Conservation (phyloP, 2,888 invertebrate species). For the Artemia sinica region DNA sequence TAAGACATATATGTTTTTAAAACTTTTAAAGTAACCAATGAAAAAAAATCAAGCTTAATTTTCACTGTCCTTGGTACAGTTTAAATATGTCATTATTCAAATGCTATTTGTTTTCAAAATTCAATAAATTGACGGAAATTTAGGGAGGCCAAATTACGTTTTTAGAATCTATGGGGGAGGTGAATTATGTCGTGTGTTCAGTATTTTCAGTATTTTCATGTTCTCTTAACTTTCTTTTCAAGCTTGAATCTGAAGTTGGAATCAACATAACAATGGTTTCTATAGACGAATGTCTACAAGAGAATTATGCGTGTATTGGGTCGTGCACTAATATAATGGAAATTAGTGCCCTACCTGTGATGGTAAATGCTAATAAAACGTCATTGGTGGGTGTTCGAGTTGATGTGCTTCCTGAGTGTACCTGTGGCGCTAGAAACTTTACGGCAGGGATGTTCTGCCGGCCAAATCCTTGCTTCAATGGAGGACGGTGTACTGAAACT, state of each 20-base stretch:
- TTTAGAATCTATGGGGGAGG: too few relatives aligned
- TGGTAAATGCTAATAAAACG: slow-evolving; percentile 94
- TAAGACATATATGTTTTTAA: too few relatives aligned
- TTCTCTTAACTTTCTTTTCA: slow-evolving; percentile 21
- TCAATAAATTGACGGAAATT: too few relatives aligned
- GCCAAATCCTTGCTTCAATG: slow-evolving; percentile 80
- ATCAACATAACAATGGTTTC: slow-evolving; percentile 94
- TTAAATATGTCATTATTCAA: too few relatives aligned
- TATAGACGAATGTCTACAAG: slow-evolving; percentile 86
- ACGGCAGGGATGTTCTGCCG: slow-evolving; percentile 73
- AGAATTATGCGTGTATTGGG: slow-evolving; percentile 85
- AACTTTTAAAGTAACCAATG: too few relatives aligned
- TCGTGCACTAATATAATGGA: slow-evolving; percentile 85
- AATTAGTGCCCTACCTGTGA: slow-evolving; percentile 70
- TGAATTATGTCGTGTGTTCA: too few relatives aligned
- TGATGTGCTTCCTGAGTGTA: slow-evolving; percentile 76
- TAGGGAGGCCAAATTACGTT: too few relatives aligned
- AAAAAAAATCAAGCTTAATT: too few relatives aligned
- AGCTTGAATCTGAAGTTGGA: slow-evolving; percentile 80
- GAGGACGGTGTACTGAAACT: slow-evolving; percentile 83
- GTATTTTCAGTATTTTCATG: too few relatives aligned
- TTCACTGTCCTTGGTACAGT: too few relatives aligned
- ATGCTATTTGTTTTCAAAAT: too few relatives aligned
- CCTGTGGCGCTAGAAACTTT: slow-evolving; percentile 82
- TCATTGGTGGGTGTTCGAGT: slow-evolving; percentile 88